A percentile compares a stretch with the other conserved stretches of the same genome.
phyloP scores from a whole-genome alignment of 2,888 invertebrate species.

The Drosophila meridiana region DNA sequence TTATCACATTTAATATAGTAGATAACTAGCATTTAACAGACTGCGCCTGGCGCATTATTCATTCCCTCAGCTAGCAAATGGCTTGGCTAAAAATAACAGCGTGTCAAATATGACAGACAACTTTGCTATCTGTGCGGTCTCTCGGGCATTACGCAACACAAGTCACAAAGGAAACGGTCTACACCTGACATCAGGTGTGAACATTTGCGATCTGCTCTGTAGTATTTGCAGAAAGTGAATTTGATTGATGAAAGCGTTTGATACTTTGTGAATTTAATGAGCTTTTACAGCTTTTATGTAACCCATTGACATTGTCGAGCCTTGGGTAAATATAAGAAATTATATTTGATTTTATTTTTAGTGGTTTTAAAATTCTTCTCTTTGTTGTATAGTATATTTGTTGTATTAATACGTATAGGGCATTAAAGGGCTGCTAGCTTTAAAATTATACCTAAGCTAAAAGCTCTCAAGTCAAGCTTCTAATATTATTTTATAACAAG shows the following conservation, averaged over 20 bases:
- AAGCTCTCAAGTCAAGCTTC: background rate
- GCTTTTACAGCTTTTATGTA: background rate
- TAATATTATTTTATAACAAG: background rate
- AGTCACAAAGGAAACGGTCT: background rate
- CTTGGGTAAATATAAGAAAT: background rate
- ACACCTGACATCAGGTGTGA: slow-evolving; percentile 6
- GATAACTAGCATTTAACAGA: slow-evolving; percentile 13
- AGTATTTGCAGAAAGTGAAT: background rate
- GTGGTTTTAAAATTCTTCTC: no score
- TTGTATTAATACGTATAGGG: no score
- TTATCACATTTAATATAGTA: slow-evolving; percentile 18
- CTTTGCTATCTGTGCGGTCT: slow-evolving; percentile 16
- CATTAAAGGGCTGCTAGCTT: background rate
- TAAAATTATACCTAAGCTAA: background rate
- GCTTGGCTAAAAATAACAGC: slow-evolving; percentile 38
- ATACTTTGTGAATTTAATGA: background rate
- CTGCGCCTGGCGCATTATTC: background rate
- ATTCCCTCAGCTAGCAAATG: slow-evolving; percentile 17
- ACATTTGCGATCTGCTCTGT: slow-evolving; percentile 2
- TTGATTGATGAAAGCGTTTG: background rate
- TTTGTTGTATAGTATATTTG: no score
- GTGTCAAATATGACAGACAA: slow-evolving; percentile 51
- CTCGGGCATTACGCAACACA: slow-evolving; percentile 37
- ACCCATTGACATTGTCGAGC: no score
- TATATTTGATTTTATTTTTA: no score